A percentile compares a stretch with the other conserved stretches of the same genome.
Conservation (phyloP, 1,140 invertebrate genomes). For the Periplaneta americana region DNA sequence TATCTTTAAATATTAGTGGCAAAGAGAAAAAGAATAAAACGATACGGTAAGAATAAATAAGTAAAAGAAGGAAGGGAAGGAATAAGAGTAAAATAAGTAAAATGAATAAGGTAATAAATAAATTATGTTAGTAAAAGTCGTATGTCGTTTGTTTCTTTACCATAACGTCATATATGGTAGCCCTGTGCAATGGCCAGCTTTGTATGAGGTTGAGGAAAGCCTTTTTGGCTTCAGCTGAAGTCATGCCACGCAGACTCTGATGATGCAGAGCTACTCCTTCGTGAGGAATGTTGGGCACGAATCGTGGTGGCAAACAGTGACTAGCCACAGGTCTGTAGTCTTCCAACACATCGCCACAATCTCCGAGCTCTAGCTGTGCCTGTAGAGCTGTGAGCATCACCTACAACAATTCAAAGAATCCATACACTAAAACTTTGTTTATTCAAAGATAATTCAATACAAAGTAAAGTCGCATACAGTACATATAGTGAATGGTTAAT, state of each 20-base stretch:
- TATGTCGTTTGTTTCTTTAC: slow-evolving; percentile 40
- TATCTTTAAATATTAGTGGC: no score
- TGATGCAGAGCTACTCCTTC: slow-evolving; percentile 83
- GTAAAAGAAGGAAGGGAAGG: not conserved
- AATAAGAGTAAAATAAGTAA: not conserved
- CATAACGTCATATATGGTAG: slow-evolving; percentile 93
- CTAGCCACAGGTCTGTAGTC: slow-evolving; percentile 70
- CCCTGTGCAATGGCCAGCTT: slow-evolving; percentile 87
- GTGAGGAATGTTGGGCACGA: slow-evolving; percentile 64
- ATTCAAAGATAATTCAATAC: no score
- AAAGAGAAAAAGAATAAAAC: not conserved
- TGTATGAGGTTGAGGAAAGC: slow-evolving; percentile 91
- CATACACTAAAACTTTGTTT: no score
- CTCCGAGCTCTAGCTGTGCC: slow-evolving; percentile 86
- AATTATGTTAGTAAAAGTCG: not conserved
- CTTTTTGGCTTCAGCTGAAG: slow-evolving; percentile 79
- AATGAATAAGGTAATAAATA: not conserved
- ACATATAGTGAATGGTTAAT: no score
- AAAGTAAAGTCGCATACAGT: no score
- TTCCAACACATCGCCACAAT: slow-evolving; percentile 59
- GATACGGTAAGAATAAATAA: not conserved
- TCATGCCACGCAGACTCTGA: slow-evolving; percentile 80
- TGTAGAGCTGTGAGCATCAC: slow-evolving; percentile 91
- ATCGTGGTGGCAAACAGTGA: slow-evolving; percentile 76
- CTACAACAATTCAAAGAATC: no score